Evolutionary conservation across 2,888 invertebrate genomes (phyloP), one percentile per base, ranked within the genome.

Genomic region (Schizaphis graminum): DNA sequence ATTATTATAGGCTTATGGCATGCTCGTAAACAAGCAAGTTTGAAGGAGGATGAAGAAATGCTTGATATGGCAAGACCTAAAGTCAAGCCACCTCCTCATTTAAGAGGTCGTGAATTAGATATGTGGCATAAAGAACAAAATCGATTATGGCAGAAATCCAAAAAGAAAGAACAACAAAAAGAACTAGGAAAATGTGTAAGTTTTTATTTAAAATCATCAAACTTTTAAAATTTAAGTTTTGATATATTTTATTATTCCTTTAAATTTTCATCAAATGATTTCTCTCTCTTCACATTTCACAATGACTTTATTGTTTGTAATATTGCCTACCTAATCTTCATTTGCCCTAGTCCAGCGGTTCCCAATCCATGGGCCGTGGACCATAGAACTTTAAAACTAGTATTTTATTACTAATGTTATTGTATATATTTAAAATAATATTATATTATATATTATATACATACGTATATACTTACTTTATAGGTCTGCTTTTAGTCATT

Each of bases 101-200:
- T 94, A 47, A 61, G 26, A 94, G 94, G 94, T 28, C 86, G 41
- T 67, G 94, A 94, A 35, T 61, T 94, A 91, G 91, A 94, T 44
- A 77, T 91, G 11, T 94, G 94, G 94, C 53, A 94, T 26, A 94
- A 94, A 91, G 94, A 94, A 67, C 90, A 91, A 67, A 94, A 94
- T 94, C 91, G 94, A 67, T 61, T 94, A 41, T 94, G 94, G 90
- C 94, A 94, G n/a, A 85, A 94, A 61, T 21, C 86, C 5, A 57
- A 87, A 67, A 94, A 94, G 67, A 94, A 94, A 87, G 94, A 94
- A 87, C n/a, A 67, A 53, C 94, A 94, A 91, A 94, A 94, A 67
- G 94, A 94, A 91, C 53, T n/a, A 26, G 90, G 86, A 26, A 94
- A 94, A 94, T 91, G 94, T 67, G 94, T 94, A 44, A 86, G 89